Conservation (phyloP, 2,888 invertebrate genomes). For the Melolontha melolontha region DNA sequence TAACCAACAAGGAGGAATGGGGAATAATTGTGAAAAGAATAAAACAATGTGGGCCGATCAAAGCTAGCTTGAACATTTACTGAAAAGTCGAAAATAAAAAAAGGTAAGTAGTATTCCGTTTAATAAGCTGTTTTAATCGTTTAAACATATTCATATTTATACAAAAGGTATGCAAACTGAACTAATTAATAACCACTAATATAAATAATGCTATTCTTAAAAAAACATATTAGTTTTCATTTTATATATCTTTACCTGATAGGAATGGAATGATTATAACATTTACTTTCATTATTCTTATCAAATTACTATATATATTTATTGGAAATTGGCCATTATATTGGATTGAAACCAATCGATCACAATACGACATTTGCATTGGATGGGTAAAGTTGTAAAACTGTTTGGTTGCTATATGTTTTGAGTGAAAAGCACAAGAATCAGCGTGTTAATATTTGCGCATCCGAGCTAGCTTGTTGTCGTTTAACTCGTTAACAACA, state of each 20-base stretch:
- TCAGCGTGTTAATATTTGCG: too few species aligned
- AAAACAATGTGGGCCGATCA: constrained; percentile 87
- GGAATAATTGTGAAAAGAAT: constrained; percentile 73
- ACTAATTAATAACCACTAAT: constrained; percentile 11
- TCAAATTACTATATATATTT: neutral
- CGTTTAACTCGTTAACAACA: too few species aligned
- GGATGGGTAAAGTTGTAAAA: too few species aligned
- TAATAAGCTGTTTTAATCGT: too few species aligned
- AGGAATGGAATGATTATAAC: constrained; percentile 18
- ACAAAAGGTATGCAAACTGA: constrained; percentile 8
- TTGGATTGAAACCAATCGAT: too few species aligned
- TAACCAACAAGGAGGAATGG: constrained; percentile 64
- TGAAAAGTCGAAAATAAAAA: constrained; percentile 85
- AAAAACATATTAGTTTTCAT: too few species aligned
- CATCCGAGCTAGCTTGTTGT: too few species aligned
- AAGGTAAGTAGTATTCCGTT: constrained; percentile 71
- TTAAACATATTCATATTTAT: neutral
- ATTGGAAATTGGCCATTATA: too few species aligned
- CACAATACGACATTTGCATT: too few species aligned
- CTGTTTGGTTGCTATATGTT: too few species aligned
- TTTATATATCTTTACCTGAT: neutral
- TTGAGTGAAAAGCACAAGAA: too few species aligned
- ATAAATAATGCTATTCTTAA: too few species aligned
- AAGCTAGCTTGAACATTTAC: constrained; percentile 77
- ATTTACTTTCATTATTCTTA: neutral